A percentile compares a stretch with the other conserved stretches of the same genome.
Evolutionary conservation across 1,140 invertebrate genomes (phyloP).

Genomic region (Drosophila pseudoobscura): DNA sequence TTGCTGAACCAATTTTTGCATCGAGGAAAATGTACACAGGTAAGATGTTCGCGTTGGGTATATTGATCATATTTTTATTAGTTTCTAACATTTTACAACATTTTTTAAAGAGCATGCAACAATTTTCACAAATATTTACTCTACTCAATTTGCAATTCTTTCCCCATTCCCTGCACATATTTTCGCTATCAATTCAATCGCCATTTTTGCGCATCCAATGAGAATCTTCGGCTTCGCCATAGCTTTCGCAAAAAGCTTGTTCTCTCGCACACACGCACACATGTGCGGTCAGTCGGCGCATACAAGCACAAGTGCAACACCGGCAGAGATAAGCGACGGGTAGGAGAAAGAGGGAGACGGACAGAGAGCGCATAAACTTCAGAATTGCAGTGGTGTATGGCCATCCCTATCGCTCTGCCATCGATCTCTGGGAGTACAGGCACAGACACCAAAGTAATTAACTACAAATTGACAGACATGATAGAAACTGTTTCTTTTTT

Average conservation of each 20-base stretch:
- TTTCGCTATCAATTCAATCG: slow-evolving; percentile 44
- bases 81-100: too few species aligned
- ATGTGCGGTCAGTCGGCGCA: slow-evolving; percentile 14
- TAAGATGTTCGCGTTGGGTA: slow-evolving; percentile 13
- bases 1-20: slow-evolving; percentile 45
- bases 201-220: slow-evolving; percentile 74
- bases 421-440: slow-evolving; percentile 5
- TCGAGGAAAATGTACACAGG: slow-evolving; percentile 32
- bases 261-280: slow-evolving; percentile 9
- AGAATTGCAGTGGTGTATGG: slow-evolving; percentile 27
- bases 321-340: slow-evolving; percentile 16
- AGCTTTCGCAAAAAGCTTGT: slow-evolving; percentile 25
- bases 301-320: slow-evolving; percentile 51
- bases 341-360: slow-evolving; percentile 1
- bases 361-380: neutral
- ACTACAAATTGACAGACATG: slow-evolving; percentile 68
- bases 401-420: slow-evolving; percentile 10
- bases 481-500: slow-evolving; percentile 43
- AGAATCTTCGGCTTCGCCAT: slow-evolving; percentile 20
- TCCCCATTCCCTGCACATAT: slow-evolving; percentile 4
- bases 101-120: too few species aligned
- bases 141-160: neutral
- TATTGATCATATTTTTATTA: neutral
- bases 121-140: too few species aligned
- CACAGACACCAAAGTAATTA: slow-evolving; percentile 62